Conservation (phyloP, 2,113 vertebrate genomes). For the Boulengeromyrus knoepffleri region DNA sequence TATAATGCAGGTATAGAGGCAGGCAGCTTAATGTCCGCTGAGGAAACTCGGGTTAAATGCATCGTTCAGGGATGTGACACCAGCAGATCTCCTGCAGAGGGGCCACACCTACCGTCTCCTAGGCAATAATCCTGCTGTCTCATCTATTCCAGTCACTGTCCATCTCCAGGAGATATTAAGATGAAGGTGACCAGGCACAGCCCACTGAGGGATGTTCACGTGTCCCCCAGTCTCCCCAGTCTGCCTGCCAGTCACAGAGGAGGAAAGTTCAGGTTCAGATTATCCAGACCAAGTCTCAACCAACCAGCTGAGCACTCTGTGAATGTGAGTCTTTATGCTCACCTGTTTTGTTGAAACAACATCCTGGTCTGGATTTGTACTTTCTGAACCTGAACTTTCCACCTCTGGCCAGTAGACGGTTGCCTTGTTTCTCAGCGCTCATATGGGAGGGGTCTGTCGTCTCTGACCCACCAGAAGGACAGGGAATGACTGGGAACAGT, state of each 20-base stretch:
- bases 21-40: not conserved
- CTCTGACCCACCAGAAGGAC: not conserved
- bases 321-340: not conserved
- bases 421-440: not conserved
- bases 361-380: not conserved
- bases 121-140: not conserved
- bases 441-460: not conserved
- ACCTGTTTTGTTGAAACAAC: not conserved
- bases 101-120: not conserved
- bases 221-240: not conserved
- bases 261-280: not conserved
- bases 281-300: not conserved
- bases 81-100: not conserved
- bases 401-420: not conserved
- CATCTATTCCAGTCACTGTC: not conserved
- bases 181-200: not conserved
- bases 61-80: not conserved
- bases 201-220: not conserved
- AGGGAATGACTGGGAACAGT: not conserved
- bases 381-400: not conserved
- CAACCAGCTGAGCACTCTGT: not conserved
- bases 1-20: not conserved
- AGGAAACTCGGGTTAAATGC: not conserved
- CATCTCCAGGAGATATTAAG: not conserved
- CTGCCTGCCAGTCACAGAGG: not conserved